Base-by-base conservation (phyloP, 2,888 invertebrate species). In the Noctua comes region DNA sequence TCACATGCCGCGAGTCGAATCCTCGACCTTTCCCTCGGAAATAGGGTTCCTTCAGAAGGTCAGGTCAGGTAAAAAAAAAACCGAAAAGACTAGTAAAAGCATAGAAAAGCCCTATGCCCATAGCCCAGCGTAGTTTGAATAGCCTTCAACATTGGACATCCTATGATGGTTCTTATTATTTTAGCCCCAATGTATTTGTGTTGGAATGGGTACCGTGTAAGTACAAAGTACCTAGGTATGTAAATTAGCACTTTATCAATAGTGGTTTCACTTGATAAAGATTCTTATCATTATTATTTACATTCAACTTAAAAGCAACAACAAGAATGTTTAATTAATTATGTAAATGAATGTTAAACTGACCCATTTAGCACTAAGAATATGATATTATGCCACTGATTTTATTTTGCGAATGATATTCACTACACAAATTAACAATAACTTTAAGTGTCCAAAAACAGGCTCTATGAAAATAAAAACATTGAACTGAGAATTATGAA, bases 251-350 rank as follows among this genome's bases (percentile, higher is more conserved):
- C 68, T 65, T 18, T 64, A 57, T 31, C 18, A 31, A 21, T 10
- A 83, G 31, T 65, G 21, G 43, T 57, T 64, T 68, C 13, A 80
- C 68, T 27, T 51, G 10, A 77, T 36, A 77, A 57, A 48, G 21
- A 80, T 64, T 24, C 21, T 57, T 80, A 83, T 57, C 24, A 57
- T 69, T 69, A 69, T 24, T 70, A 48, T 74, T 81, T 8, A n/a
- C 36, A 36, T 46, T 43, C 54, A 80, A 48, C 48, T 40, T 27
- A 68, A 64, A 83, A 68, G 21, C 48, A 36, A 77, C 57, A 18
- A 68, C 43, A 36, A 48, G 54, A 65, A 57, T 59, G 8, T 76
- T 27, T n/a, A 36, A 51, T 76, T 68, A 59, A 36, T n/a, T 68
- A 66, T 43, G 43, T 51, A 76, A 76, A 59, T 66, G 2, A 27